These are phyloP conservation scores for Drosophila persimilis DNA, from an alignment of 1,140 invertebrate genomes.

Conservation along the genomic window DNA sequence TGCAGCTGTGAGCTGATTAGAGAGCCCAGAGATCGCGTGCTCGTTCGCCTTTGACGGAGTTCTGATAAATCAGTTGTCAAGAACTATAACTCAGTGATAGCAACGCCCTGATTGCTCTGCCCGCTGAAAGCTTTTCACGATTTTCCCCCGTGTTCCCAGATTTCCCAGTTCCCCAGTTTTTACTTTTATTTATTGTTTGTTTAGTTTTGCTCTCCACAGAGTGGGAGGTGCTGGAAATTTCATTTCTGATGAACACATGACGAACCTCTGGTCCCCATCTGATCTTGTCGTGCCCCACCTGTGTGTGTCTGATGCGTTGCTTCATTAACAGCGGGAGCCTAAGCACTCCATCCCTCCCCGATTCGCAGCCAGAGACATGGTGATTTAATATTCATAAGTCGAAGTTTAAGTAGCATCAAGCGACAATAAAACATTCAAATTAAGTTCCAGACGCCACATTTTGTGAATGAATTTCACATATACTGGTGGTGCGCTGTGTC, in stretches of 20 bases:
- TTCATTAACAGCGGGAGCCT: constrained; percentile 45
- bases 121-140: constrained; percentile 61
- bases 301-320: constrained; percentile 26
- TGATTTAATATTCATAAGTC: constrained; percentile 67
- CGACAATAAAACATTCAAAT: constrained; percentile 67
- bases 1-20: constrained; percentile 62
- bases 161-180: constrained; percentile 20
- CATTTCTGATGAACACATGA: constrained; percentile 32
- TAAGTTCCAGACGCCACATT: constrained; percentile 19
- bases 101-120: constrained; percentile 1
- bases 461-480: constrained; percentile 8
- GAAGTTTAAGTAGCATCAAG: constrained; percentile 65
- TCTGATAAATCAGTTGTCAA: constrained; percentile 66
- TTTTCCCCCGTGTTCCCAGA: not conserved
- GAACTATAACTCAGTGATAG: constrained; percentile 54
- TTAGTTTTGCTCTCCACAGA: constrained; percentile 29
- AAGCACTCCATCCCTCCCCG: constrained; percentile 24
- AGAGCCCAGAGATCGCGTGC: constrained; percentile 14
- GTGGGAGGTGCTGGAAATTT: constrained; percentile 47
- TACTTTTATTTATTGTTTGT: constrained; percentile 68
- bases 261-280: constrained; percentile 34
- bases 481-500: too few species aligned
- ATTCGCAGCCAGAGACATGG: not conserved
- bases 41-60: constrained; percentile 1
- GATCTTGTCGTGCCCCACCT: constrained; percentile 29